A percentile compares a stretch with the other conserved stretches of the same genome.
These are phyloP conservation scores for Scyliorhinus canicula DNA, from an alignment of 2,797 vertebrate species.

Conservation along the genomic window DNA sequence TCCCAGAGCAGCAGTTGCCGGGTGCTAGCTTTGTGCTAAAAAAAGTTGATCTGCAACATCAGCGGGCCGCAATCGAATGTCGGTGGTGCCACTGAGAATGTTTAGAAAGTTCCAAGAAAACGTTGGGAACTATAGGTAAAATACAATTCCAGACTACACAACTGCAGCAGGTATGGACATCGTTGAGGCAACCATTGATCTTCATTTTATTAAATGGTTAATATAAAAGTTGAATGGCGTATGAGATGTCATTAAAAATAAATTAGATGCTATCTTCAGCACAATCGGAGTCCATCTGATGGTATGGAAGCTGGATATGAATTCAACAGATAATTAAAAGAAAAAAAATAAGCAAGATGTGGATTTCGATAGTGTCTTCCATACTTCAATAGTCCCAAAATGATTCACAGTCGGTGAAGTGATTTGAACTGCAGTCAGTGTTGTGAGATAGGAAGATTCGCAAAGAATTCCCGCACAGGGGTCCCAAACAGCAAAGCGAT, in stretches of 20 bases:
- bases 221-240: neutral
- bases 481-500: neutral
- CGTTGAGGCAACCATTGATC: neutral
- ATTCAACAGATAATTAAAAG: neutral
- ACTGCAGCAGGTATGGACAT: neutral
- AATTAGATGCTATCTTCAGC: too few species aligned
- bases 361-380: neutral
- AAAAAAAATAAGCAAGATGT: neutral
- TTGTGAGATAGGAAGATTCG: neutral
- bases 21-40: neutral
- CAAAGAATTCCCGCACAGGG: neutral
- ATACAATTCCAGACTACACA: neutral
- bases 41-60: neutral
- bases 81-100: neutral
- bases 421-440: neutral
- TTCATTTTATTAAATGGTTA: neutral
- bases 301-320: neutral
- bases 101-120: neutral
- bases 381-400: neutral
- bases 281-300: neutral
- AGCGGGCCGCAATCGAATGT: too few species aligned
- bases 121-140: neutral
- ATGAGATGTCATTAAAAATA: neutral
- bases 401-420: neutral
- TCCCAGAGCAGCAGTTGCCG: neutral